Evolutionary conservation across 2,888 invertebrate species (phyloP).

Genomic region (Patella caerulea): DNA sequence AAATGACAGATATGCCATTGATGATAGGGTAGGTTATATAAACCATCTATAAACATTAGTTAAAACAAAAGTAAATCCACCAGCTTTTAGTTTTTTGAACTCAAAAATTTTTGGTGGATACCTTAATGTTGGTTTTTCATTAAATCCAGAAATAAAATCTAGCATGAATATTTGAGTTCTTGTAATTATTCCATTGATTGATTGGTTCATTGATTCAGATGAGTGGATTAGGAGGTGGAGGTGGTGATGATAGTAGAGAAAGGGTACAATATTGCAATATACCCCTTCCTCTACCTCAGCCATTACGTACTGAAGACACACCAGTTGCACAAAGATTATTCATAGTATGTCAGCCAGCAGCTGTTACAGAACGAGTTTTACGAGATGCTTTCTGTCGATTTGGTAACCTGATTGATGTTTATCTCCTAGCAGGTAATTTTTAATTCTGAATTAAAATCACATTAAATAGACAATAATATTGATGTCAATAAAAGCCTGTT

Average conservation of each 20-base stretch:
- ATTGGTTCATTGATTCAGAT: too few relatives aligned
- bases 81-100: too few relatives aligned
- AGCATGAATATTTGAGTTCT: too few relatives aligned
- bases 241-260: slow-evolving; percentile 42
- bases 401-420: slow-evolving; percentile 90
- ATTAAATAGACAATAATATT: neutral
- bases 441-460: neutral
- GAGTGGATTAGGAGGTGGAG: neutral
- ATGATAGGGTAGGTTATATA: too few relatives aligned
- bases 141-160: too few relatives aligned
- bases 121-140: too few relatives aligned
- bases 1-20: too few relatives aligned
- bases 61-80: too few relatives aligned
- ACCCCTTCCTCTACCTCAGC: slow-evolving; percentile 74
- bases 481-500: neutral
- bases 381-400: slow-evolving; percentile 92
- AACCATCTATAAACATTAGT: too few relatives aligned
- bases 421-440: slow-evolving; percentile 82
- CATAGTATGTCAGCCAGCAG: slow-evolving; percentile 76
- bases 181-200: too few relatives aligned
- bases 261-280: slow-evolving; percentile 75
- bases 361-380: slow-evolving; percentile 84
- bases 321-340: slow-evolving; percentile 74
- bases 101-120: too few relatives aligned
- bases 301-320: slow-evolving; percentile 72